Base-by-base conservation (phyloP, 2,113 vertebrate species). In the Entosphenus tridentatus region DNA sequence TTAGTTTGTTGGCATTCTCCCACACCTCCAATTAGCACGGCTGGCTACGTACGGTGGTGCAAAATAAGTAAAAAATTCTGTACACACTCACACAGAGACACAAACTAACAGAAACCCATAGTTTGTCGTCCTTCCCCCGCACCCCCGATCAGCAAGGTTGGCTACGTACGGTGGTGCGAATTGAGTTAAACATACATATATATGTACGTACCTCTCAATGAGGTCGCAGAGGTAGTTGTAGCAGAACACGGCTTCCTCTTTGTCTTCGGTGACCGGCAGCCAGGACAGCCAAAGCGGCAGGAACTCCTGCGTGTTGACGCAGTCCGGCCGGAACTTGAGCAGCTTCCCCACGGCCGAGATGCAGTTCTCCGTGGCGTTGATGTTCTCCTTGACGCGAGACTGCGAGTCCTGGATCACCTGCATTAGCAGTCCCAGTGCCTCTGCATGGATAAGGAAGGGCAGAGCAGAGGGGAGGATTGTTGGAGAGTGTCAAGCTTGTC, bases 281-380 rank as follows among this genome's bases (percentile, higher is more conserved):
- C 93, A 98, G 10, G 83, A 86, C 71, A 98, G 79, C 93, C 93
- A 98, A n/a, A 96, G 92, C 9, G 89, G 92, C 2, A 98, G 81
- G 69, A 98, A 78, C 78, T 96, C 89, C 55, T 82, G 87, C 16
- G 89, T 86, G 10, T 85, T 92, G 57, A 91, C 78, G 65, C 92
- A 97, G 77, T 95, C 89, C 1, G 93, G 88, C 55, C 87, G 80
- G 74, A 86, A 98, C 72, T 91, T 86, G 86, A 89, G 89, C 57
- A 98, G 87, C 71, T 98, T 98, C 16, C 89, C 93, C 2, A 98
- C 90, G 2, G 92, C 95, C 0, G 95, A 98, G 78, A 98, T 88
- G 79, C 95, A 98, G 81, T 98, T 98, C 77, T 98, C 95, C 11
- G 95, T 98, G 55, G 95, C 95, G 57, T 95, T 97, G 73, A 95